These are phyloP conservation scores for Lepus townsendii DNA, from an alignment of 2,797 vertebrate species.

Conservation along the genomic window DNA sequence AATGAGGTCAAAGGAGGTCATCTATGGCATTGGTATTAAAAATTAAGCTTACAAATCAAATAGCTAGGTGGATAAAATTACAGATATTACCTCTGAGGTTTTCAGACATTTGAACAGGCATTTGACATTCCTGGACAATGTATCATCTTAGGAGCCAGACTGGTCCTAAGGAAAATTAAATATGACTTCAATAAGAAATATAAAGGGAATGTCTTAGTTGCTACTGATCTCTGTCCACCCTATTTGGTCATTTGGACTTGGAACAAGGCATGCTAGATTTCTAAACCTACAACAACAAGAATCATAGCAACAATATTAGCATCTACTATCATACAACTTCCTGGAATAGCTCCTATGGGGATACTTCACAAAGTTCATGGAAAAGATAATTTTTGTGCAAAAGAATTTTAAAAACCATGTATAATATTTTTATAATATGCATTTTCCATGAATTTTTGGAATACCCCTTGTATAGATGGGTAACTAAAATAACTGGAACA, in stretches of 20 bases:
- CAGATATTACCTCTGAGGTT: background rate
- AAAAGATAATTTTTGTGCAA: too few relatives aligned
- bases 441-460: too few relatives aligned
- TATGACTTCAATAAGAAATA: background rate
- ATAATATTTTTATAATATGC: background rate
- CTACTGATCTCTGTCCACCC: background rate
- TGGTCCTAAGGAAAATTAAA: conserved; percentile 1
- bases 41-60: conserved; percentile 43
- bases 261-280: background rate
- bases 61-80: background rate
- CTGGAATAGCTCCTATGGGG: too few relatives aligned
- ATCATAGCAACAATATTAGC: background rate
- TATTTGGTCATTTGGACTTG: background rate
- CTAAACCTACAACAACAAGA: too few relatives aligned
- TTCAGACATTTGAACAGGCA: background rate
- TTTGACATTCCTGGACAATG: background rate
- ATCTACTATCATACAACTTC: background rate
- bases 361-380: too few relatives aligned
- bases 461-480: background rate
- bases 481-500: background rate
- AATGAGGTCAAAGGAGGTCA: conserved; percentile 45
- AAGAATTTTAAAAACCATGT: too few relatives aligned
- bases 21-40: conserved; percentile 36
- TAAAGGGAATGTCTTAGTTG: background rate
- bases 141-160: background rate